Percentiles rank a stretch among this genome's conserved stretches.
These are phyloP conservation scores for Nycticebus coucang DNA, from an alignment of 2,113 vertebrate genomes.

Conservation along the genomic window DNA sequence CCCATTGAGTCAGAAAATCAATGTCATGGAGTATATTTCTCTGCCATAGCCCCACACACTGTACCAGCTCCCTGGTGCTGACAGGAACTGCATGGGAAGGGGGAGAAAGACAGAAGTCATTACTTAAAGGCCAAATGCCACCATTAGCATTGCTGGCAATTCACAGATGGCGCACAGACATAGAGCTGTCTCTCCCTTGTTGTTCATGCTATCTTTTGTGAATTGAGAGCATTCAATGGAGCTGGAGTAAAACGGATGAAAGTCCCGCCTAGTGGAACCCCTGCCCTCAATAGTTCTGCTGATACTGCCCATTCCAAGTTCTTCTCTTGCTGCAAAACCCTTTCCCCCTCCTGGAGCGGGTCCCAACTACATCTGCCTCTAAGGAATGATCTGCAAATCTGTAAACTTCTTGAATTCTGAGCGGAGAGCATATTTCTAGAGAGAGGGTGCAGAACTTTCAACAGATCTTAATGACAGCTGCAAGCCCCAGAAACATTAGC, in stretches of 20 bases:
- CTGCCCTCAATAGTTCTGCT: not conserved
- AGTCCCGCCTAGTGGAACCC: not conserved
- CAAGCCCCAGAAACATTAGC: not conserved
- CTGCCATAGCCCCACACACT: not conserved
- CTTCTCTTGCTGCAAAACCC: not conserved
- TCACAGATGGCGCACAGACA: not conserved
- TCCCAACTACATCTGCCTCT: not conserved
- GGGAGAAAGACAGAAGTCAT: not conserved
- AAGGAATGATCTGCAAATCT: not conserved
- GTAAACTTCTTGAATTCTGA: not conserved
- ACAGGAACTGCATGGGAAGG: not conserved
- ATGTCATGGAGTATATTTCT: slow-evolving; percentile 29
- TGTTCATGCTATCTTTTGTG: slow-evolving; percentile 32
- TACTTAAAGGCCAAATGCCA: slow-evolving; percentile 56
- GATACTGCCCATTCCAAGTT: not conserved
- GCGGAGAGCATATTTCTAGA: not conserved
- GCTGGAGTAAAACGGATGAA: not conserved
- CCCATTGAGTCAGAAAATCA: slow-evolving; percentile 60
- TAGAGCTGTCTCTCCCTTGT: not conserved
- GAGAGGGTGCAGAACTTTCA: not conserved
- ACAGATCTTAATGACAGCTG: not conserved
- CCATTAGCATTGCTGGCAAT: not conserved
- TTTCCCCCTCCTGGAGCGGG: not conserved
- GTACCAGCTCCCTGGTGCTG: not conserved
- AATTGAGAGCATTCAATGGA: not conserved